Evolutionary conservation across 2,888 invertebrate genomes (phyloP).

Genomic region (Eristalinus sepulchralis): DNA sequence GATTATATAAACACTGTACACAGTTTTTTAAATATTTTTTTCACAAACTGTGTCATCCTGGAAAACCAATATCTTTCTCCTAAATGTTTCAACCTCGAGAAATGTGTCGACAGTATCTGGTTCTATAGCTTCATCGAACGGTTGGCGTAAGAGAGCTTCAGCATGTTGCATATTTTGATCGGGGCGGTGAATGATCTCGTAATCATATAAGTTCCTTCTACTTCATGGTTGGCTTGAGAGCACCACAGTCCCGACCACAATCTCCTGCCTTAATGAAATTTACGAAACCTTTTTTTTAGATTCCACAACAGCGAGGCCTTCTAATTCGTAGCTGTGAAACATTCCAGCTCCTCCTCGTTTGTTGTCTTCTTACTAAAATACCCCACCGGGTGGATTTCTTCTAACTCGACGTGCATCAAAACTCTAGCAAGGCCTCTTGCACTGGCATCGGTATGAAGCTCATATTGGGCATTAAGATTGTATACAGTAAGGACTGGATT

Average conservation of each 20-base stretch:
- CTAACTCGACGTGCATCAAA: conserved; percentile 36
- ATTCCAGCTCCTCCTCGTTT: conserved; percentile 32
- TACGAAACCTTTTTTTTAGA: conserved; percentile 46
- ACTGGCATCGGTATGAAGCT: conserved; percentile 49
- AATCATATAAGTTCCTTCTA: conserved; percentile 53
- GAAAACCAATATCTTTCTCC: background rate
- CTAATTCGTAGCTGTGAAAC: conserved; percentile 49
- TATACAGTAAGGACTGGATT: conserved; percentile 23
- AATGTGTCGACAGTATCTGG: conserved; percentile 1
- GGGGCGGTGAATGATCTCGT: conserved; percentile 47
- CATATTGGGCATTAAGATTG: background rate
- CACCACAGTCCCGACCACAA: conserved; percentile 46
- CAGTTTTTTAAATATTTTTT: background rate
- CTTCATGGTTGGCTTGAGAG: conserved; percentile 53
- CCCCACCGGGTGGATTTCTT: background rate
- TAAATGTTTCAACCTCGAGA: background rate
- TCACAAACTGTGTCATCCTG: background rate
- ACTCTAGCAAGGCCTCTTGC: conserved; percentile 28
- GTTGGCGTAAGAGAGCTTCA: conserved; percentile 23
- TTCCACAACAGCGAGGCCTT: conserved; percentile 62
- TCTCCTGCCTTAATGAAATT: conserved; percentile 47
- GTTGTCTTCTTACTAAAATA: conserved; percentile 54
- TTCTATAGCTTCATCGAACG: background rate
- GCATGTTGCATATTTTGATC: conserved; percentile 34
- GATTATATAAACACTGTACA: background rate